Base-by-base conservation (phyloP, 2,113 vertebrate genomes). In the Lasiurus borealis region DNA sequence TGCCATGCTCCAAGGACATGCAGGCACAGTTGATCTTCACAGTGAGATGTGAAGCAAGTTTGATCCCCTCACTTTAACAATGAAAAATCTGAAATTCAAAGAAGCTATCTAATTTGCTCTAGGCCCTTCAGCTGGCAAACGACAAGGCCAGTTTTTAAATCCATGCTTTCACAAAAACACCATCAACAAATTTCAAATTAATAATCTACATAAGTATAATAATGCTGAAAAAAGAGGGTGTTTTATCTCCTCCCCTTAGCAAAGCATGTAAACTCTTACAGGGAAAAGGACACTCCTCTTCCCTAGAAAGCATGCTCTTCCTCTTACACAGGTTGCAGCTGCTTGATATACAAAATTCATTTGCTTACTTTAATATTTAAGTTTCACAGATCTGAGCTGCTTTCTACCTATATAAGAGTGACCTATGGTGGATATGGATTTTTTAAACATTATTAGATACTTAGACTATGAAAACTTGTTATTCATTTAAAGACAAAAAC, bases 381-480 rank as follows among this genome's bases (percentile, higher is more conserved):
- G 0, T 71, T 83, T 23, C 34, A 44, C 25, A 83, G 52, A 82
- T 86, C 62, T 57, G 68, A 89, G 40, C 52, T 78, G 86, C n/a
- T 29, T 72, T 40, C 92, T 2, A 78, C 4, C 25, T 68, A 72
- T 10, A n/a, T 21, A 62, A 78, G 9, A 34, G 19, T 75, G 44
- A 54, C 66, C 90, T 25, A 36, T 29, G 59, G 19, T 8, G 18
- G 52, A 34, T 23, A 27, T 54, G 6, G 23, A 25, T 9, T 50
- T 48, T 86, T 93, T 84, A 31, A 44, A 27, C 52, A 85, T 82
- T 82, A 59, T 59, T 76, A 57, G 9, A 34, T 71, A 72, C 15
- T 90, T 88, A 46, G 72, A 93, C 92, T 76, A 52, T 57, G 19
- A 68, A 96, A 95, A 85, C 15, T 2, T 78, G 2, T 62, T 87